Conservation (phyloP, 2,888 invertebrate species). For the Thecocarcelia acutangulata region DNA sequence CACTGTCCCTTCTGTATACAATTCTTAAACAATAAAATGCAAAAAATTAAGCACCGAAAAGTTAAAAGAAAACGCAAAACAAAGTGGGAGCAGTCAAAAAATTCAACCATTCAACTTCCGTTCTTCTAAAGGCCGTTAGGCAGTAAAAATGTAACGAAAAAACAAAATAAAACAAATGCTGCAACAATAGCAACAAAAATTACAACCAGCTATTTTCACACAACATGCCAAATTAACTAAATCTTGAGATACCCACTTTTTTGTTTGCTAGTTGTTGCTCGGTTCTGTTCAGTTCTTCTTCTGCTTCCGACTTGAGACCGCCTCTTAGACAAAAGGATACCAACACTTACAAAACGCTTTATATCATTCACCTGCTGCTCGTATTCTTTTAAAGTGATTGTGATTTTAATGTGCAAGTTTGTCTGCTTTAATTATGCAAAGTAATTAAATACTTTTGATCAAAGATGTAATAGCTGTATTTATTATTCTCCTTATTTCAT, state of each 20-base stretch:
- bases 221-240: constrained; percentile 75
- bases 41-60: constrained; percentile 21
- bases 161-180: constrained; percentile 15
- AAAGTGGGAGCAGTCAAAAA: constrained; percentile 33
- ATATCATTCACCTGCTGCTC: no score
- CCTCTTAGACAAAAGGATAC: neutral
- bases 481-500: no score
- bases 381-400: no score
- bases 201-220: constrained; percentile 39
- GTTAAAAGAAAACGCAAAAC: constrained; percentile 60
- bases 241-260: constrained; percentile 62
- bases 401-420: no score
- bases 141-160: constrained; percentile 50
- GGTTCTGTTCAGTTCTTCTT: constrained; percentile 66
- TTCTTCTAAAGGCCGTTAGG: constrained; percentile 13
- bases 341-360: neutral
- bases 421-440: no score
- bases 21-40: neutral
- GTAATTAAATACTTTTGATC: no score
- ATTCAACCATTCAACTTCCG: constrained; percentile 27
- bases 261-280: constrained; percentile 72
- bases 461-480: no score
- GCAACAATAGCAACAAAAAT: neutral
- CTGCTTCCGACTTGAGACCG: neutral
- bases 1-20: neutral